A percentile compares a stretch with the other conserved stretches of the same genome.
Conservation (phyloP, 2,888 invertebrate genomes). For the Eledone cirrhosa region DNA sequence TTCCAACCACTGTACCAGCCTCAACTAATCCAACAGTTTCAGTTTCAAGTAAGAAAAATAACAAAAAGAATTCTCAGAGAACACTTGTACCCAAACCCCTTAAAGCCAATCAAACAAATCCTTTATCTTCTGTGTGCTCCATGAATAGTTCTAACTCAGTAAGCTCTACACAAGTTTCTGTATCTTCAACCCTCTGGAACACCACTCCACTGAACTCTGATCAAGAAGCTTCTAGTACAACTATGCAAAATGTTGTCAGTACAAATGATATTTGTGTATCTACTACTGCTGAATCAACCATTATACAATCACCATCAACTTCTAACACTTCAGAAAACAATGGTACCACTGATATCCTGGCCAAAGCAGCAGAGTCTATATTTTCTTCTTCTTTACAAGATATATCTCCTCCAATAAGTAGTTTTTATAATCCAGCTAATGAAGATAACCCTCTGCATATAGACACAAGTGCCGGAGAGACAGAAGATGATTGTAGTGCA, state of each 20-base stretch:
- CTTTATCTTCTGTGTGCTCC: constrained; percentile 23
- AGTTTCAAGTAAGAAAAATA: constrained; percentile 37
- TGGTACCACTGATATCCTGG: constrained; percentile 57
- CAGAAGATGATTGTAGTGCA: constrained; percentile 42
- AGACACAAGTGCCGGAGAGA: constrained; percentile 56
- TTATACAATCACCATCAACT: constrained; percentile 35
- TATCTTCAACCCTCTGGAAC: constrained; percentile 39
- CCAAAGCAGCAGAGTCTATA: constrained; percentile 67
- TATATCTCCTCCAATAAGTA: constrained; percentile 46
- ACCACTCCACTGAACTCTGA: constrained; percentile 42
- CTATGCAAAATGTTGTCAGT: constrained; percentile 16
- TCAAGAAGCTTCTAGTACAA: constrained; percentile 36
- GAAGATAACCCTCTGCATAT: constrained; percentile 60
- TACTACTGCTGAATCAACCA: constrained; percentile 21
- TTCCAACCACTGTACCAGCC: not conserved
- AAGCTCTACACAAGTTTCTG: constrained; percentile 34
- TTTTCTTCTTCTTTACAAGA: constrained; percentile 52
- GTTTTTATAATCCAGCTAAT: constrained; percentile 59
- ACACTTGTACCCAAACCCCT: constrained; percentile 51
- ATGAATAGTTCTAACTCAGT: constrained; percentile 36
- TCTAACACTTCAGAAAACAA: constrained; percentile 17
- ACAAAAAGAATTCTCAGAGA: constrained; percentile 44
- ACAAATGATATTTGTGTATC: constrained; percentile 21
- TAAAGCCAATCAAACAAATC: constrained; percentile 1
- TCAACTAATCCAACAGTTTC: constrained; percentile 8